Base-by-base conservation (phyloP, 1,140 invertebrate genomes). In the Goniozus legneri region DNA sequence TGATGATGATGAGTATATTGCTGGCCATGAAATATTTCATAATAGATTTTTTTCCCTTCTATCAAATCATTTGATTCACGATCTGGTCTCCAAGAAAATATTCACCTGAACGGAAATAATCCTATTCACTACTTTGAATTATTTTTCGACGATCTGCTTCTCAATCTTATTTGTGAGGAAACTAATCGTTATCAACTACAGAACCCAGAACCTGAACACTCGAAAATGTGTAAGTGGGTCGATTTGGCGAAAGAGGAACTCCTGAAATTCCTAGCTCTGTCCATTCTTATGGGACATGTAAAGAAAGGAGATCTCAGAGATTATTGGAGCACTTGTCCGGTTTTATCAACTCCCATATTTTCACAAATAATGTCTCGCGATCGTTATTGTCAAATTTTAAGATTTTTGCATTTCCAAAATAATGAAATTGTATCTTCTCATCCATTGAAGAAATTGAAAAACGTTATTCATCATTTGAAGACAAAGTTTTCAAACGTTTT, bases 271-370 rank as follows among this genome's bases (percentile, higher is more conserved):
- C 31, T 56, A 14, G 44, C 37, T 21, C 47, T 52, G 50, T 52
- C 36, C 14, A 50, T 50, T 40, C 41, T 55, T 27, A 51, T 52
- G 40, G 50, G 40, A 19, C 44, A 47, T 34, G 30, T 52, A 14
- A 21, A 24, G 13, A 47, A 44, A 44, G 35, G 20, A 14, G 12
- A 44, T 4, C 37, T 27, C 4, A 27, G 34, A n/a, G 3, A 40
- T 40, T 44, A 50, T 54, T 54, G 39, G 44, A 45, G 42, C 18
- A 47, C 40, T 16, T 39, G 50, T 46, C 46, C 10, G 3, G 37
- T 49, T n/a, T 13, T 58, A 21, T 16, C 46, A 13, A 58, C 52
- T 50, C 52, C 49, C 44, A 58, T 58, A 47, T 58, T 58, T 45
- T 3, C 13, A 40, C 40, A 57, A 40, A 57, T 31, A 36, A 54